These are phyloP conservation scores for Alloscopus bannaensis DNA, from an alignment of 2,888 invertebrate species.

Conservation along the genomic window DNA sequence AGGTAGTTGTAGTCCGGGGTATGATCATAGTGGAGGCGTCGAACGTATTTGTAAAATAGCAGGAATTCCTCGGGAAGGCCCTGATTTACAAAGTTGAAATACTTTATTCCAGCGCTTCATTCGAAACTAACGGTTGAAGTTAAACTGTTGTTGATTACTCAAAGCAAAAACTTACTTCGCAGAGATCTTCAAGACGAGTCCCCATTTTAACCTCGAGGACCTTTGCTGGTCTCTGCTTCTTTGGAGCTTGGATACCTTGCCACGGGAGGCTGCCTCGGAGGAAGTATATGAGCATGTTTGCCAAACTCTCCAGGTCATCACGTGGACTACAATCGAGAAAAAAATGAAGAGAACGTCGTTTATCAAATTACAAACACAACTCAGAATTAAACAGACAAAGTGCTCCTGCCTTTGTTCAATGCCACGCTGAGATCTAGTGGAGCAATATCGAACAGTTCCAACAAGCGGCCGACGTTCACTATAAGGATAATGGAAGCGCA, in stretches of 20 bases:
- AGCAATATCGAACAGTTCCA: slow-evolving; percentile 97
- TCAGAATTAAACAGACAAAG: background rate
- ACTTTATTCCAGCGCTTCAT: background rate
- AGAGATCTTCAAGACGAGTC: slow-evolving; percentile 89
- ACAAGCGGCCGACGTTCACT: slow-evolving; percentile 97
- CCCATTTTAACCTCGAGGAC: slow-evolving; percentile 99
- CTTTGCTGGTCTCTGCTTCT: slow-evolving; percentile 98
- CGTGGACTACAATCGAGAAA: slow-evolving; percentile 82
- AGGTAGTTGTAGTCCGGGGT: slow-evolving; percentile 97
- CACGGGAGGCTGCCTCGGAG: slow-evolving; percentile 98
- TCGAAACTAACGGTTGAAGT: background rate
- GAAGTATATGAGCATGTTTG: slow-evolving; percentile 99
- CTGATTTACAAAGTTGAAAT: slow-evolving; percentile 19
- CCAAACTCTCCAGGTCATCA: slow-evolving; percentile 98
- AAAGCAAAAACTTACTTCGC: slow-evolving; percentile 77
- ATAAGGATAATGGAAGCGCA: slow-evolving; percentile 94
- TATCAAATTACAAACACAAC: background rate
- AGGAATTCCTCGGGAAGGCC: slow-evolving; percentile 84
- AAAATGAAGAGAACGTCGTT: too few species aligned
- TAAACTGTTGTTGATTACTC: background rate
- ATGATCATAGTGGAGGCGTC: slow-evolving; percentile 96
- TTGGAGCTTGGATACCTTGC: slow-evolving; percentile 99
- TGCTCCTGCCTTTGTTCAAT: slow-evolving; percentile 87
- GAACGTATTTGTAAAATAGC: slow-evolving; percentile 96
- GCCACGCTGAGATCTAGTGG: slow-evolving; percentile 99